phyloP scores from a whole-genome alignment of 2,113 vertebrate genomes.

The Ictidomys tridecemlineatus region DNA sequence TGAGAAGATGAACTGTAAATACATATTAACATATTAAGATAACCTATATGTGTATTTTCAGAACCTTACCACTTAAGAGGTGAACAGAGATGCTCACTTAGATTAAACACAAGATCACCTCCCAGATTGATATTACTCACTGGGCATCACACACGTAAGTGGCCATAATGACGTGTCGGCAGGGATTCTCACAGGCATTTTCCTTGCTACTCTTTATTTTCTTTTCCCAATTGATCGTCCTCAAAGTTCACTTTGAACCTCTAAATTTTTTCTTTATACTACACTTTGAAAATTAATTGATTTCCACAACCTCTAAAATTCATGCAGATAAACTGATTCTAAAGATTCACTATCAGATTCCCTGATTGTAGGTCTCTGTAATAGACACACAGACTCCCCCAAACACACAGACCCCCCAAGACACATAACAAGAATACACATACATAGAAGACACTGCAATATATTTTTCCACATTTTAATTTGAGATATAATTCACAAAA shows the following conservation, averaged over 20 bases:
- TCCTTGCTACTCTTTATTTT: neutral
- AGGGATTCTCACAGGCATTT: neutral
- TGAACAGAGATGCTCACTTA: neutral
- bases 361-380: neutral
- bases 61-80: neutral
- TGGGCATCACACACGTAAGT: neutral
- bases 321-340: neutral
- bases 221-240: neutral
- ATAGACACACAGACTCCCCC: neutral
- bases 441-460: neutral
- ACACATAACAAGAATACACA: neutral
- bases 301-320: neutral
- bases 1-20: neutral
- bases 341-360: neutral
- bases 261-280: neutral
- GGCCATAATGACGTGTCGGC: rapidly evolving
- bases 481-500: neutral
- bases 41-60: neutral
- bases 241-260: neutral
- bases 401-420: too few species aligned
- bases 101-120: neutral
- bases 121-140: too few species aligned
- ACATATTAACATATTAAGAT: neutral
- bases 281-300: neutral
- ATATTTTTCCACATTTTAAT: neutral